These are phyloP conservation scores for Drosophila takahashii DNA, from an alignment of 1,140 invertebrate species.

Conservation along the genomic window DNA sequence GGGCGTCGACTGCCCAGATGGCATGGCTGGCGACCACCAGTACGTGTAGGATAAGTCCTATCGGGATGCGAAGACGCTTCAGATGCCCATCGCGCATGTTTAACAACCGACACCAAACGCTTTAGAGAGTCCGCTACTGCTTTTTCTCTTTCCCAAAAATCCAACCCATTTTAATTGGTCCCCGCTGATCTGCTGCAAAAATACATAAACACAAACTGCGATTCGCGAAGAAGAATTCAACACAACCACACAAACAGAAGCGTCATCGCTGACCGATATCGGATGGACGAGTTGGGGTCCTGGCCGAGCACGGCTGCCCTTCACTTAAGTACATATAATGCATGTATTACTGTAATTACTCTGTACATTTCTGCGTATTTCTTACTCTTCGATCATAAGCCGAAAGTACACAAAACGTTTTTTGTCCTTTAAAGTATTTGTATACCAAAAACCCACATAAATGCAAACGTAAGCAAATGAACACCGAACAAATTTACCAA, in stretches of 20 bases:
- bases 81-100: constrained; percentile 83
- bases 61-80: constrained; percentile 84
- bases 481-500: constrained; percentile 55
- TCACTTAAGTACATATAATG: constrained; percentile 47
- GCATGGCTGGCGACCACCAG: constrained; percentile 71
- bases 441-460: constrained; percentile 65
- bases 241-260: constrained; percentile 64
- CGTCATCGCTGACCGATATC: constrained; percentile 82
- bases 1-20: constrained; percentile 67
- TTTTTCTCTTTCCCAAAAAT: constrained; percentile 19
- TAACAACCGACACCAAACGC: constrained; percentile 56
- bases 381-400: constrained; percentile 53
- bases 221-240: constrained; percentile 29
- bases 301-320: neutral
- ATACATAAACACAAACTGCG: constrained; percentile 28
- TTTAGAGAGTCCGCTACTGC: constrained; percentile 46
- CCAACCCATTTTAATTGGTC: constrained; percentile 47
- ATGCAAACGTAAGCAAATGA: constrained; percentile 38
- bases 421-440: constrained; percentile 70
- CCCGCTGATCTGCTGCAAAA: constrained; percentile 47
- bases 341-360: constrained; percentile 78
- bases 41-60: constrained; percentile 84
- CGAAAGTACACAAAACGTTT: constrained; percentile 47
- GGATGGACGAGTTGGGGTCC: constrained; percentile 51
- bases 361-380: constrained; percentile 77